Base-by-base conservation (phyloP, 2,888 invertebrate genomes). In the Oeneis ivallda region DNA sequence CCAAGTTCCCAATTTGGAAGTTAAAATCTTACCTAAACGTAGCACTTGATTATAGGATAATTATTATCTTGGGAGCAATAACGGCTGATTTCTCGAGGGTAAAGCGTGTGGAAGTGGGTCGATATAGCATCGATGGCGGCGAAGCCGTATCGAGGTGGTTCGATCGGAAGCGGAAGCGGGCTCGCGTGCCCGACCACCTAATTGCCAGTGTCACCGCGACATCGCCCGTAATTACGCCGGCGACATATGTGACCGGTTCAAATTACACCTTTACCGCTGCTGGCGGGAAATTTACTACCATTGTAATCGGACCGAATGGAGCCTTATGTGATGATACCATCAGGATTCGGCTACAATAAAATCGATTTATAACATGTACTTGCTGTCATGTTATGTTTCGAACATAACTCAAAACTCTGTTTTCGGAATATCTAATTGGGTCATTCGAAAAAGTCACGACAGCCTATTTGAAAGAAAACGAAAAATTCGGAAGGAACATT, bases 91-190 rank as follows among this genome's bases (percentile, higher is more conserved):
- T 47, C 26, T 19, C 52, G 41, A 8, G 41, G 61, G 49, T 19
- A 50, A 13, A 54, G 17, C 54, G 1, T 5, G n/a, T 26, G 61
- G 17, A 62, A 47, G 34, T 64, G 70, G 71, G 69, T 74, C 71
- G 74, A 73, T 26, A 26, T 56, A 65, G 49, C 66, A 67, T 68
- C 62, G 68, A 65, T 69, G 71, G 68, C 66, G 59, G 62, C 68
- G 85, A 84, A 85, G 85, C 86, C 85, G 70, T 86, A 85, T 74
- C 71, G 74, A 65, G 70, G 70, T 73, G 80, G 77, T 79, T 79
- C 78, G 80, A 82, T 84, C 84, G 89, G 87, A 87, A 87, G 80
- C 90, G 89, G 88, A 87, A 87, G 82, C 78, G 82, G 81, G 80
- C 84, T 86, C 88, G 88, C 89, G 87, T 87, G 84, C 75, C 73